Percentiles rank a stretch among this genome's conserved stretches.
Conservation (phyloP, 1,140 invertebrate species). For the Chironomus striatipennis region DNA sequence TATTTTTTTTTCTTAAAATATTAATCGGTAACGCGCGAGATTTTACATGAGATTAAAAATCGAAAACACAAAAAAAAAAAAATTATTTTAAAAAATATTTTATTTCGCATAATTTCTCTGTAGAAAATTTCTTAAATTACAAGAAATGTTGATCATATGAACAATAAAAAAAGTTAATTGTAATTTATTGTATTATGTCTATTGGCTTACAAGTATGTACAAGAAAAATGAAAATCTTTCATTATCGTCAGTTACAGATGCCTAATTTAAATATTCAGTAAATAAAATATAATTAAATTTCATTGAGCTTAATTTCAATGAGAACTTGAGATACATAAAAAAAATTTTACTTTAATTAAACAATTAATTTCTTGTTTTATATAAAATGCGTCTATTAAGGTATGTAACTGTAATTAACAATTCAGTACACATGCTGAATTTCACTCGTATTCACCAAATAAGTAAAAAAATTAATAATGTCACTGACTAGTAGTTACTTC, state of each 20-base stretch:
- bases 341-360: background rate
- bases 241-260: background rate
- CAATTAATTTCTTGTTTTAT: background rate
- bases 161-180: background rate
- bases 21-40: no score
- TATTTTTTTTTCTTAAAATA: background rate
- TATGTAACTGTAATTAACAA: background rate
- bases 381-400: background rate
- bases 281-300: background rate
- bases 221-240: background rate
- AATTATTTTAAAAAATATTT: background rate
- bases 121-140: background rate
- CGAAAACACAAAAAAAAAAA: background rate
- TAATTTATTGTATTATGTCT: background rate
- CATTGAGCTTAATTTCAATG: background rate
- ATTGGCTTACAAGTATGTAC: conserved; percentile 1
- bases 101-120: background rate
- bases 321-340: background rate
- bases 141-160: background rate
- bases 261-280: background rate
- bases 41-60: no score
- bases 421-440: background rate
- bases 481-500: conserved; percentile 11
- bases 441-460: background rate
- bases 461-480: background rate